Base-by-base conservation (phyloP, 2,888 invertebrate genomes). In the Rhopalosiphum nymphaeae region DNA sequence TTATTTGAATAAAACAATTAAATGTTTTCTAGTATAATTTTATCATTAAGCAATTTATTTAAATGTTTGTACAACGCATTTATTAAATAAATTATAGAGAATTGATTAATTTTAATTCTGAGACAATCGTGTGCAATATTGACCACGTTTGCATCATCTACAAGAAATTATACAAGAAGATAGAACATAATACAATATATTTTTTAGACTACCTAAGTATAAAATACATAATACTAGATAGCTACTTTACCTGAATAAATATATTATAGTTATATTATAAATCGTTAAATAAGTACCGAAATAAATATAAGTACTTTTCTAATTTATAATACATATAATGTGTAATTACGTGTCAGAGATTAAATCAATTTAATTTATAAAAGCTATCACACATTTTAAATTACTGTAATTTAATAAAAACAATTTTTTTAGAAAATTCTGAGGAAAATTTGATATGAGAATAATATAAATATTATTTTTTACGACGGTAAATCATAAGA, bases 31-130 rank as follows among this genome's bases (percentile, higher is more conserved):
- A 44, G 29, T 57, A 57, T 44, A 89, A 16, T 88, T 53, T 56
- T 57, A 89, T 57, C 89, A 29, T 29, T 0, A 89, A 61, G 42
- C 29, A 89, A 89, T 61, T 89, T 13, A 56, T 89, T 89, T 89
- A 29, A 56, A 57, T 61, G 57, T 42, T 89, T 26, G 57, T 57
- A 42, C 57, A 89, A 56, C 29, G 36, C 89, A 89, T 44, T 44
- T 89, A 42, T 44, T 26, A 26, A 78, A 78, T 36, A 78, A 78
- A 78, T 78, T 78, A 78, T 78, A 78, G 21, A 78, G 78, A 44
- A 89, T 46, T 61, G 46, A 89, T 89, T 44, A 89, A 44, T 46
- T 90, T 46, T 67, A 90, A 61, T 67, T 89, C 56, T 42, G 26
- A 3, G 57, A 46, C 46, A n/a, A 61, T 10, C 21, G 53, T 88